These are phyloP conservation scores for Scaptomyza reducta DNA, from an alignment of 2,888 invertebrate genomes.

Conservation along the genomic window DNA sequence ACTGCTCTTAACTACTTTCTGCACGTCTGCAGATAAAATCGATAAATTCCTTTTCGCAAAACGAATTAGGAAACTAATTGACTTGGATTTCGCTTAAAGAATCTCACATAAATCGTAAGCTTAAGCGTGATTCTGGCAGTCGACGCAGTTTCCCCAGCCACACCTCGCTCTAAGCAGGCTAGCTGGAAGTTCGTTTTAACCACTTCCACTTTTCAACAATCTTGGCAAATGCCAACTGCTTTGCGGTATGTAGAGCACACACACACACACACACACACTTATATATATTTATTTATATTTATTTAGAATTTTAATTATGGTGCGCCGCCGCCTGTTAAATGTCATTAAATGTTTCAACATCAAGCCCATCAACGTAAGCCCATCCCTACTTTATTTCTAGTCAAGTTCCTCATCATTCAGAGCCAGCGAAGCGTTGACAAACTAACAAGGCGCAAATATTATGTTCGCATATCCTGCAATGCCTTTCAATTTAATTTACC, in stretches of 20 bases:
- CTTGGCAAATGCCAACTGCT: constrained; percentile 37
- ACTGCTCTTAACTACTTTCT: constrained; percentile 80
- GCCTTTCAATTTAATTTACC: constrained; percentile 75
- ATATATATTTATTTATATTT: constrained; percentile 35
- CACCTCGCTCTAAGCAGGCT: neutral
- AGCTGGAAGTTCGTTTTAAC: constrained; percentile 2
- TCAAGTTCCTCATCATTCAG: constrained; percentile 58
- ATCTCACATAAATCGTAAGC: constrained; percentile 79
- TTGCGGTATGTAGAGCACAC: constrained; percentile 41
- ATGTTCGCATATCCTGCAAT: constrained; percentile 65
- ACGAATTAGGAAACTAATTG: constrained; percentile 81
- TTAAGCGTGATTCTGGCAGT: constrained; percentile 78
- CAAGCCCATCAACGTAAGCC: constrained; percentile 6
- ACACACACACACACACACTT: too few relatives aligned
- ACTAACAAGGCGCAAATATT: constrained; percentile 80
- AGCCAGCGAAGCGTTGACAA: constrained; percentile 66
- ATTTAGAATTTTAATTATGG: constrained; percentile 75
- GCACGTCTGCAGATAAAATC: constrained; percentile 80
- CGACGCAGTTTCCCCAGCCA: constrained; percentile 23
- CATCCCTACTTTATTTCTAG: constrained; percentile 6
- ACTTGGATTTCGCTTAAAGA: constrained; percentile 80
- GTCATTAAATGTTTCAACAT: constrained; percentile 73
- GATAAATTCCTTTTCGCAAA: constrained; percentile 80
- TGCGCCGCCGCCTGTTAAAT: constrained; percentile 65
- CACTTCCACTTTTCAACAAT: neutral